Percentiles rank a stretch among this genome's conserved stretches.
Evolutionary conservation across 1,140 invertebrate species (phyloP).

Genomic region (Cherax quadricarinatus): DNA sequence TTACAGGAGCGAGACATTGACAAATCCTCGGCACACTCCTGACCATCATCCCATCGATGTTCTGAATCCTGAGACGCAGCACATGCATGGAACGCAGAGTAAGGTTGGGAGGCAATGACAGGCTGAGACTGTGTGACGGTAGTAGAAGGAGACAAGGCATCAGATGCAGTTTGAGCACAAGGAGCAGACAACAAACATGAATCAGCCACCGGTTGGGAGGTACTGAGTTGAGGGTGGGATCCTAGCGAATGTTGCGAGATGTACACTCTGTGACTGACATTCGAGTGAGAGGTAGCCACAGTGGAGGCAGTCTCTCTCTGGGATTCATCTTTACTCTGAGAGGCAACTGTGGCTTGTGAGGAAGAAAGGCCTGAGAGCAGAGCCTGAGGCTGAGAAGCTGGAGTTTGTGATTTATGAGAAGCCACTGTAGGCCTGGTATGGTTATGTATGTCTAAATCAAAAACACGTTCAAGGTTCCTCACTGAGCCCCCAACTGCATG

Average conservation of each 20-base stretch:
- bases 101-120: constrained; percentile 23
- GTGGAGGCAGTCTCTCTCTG: constrained; percentile 2
- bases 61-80: constrained; percentile 36
- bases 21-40: constrained; percentile 59
- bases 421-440: constrained; percentile 10
- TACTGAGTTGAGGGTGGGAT: constrained; percentile 13
- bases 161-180: not conserved
- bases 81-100: constrained; percentile 63
- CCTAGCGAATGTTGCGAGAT: constrained; percentile 25
- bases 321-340: constrained; percentile 22
- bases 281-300: constrained; percentile 17
- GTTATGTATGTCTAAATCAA: constrained; percentile 26
- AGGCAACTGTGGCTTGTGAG: constrained; percentile 27
- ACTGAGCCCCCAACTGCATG: constrained; percentile 37
- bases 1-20: constrained; percentile 36
- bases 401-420: constrained; percentile 24
- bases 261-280: not conserved
- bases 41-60: constrained; percentile 29
- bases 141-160: constrained; percentile 20
- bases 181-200: not conserved
- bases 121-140: not conserved
- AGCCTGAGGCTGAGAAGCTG: constrained; percentile 12
- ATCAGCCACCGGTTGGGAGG: constrained; percentile 30
- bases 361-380: constrained; percentile 1
- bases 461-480: constrained; percentile 46